Evolutionary conservation across 2,888 invertebrate species (phyloP), one percentile per base, ranked within the genome.

Genomic region (Merodon equestris): DNA sequence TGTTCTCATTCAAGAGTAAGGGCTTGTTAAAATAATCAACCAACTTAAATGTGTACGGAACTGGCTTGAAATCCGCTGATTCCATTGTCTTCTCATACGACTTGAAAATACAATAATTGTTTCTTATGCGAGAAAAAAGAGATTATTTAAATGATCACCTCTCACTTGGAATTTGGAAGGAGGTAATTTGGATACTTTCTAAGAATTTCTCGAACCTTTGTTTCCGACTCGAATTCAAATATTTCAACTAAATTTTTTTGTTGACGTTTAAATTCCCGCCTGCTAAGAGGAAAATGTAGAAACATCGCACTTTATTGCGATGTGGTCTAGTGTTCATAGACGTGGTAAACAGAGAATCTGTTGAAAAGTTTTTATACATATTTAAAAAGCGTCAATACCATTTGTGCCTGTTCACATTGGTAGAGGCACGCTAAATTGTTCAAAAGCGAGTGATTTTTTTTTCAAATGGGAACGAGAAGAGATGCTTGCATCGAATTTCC

Each of bases 11-110:
- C 5, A 82, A 13, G 1, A 42, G 38, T 7, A 83, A 15, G 17
- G 34, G 34, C 18, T 70, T 56, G 9, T 81, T 72, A 9, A 50
- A 51, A 1, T 68, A 44, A 61, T 83, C 83, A 38, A 72, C 72
- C 53, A 83, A 51, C 7, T 15, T 19, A 53, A 83, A 83, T 15
- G 50, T 51, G 50, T 83, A 83, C 9, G 83, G 83, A n/a, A 48
- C 64, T 12, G 81, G 83, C 18, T 73, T 53, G 53, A 76, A 83
- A 13, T 56, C 15, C 1, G 34, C 4, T 2, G 17, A 12, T 53
- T 51, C 13, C 74, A 74, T 74, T 12, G 10, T 68, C 14, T 38
- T 4, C 13, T 7, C 13, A 10, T 42, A 10, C 42, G n/a, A 13
- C 17, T 47, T 47, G 12, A 10, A 17, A 9, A 17, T 47, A 17